Conservation (phyloP, 92 coral and sea anemone species). For the Paragorgia papillata region DNA sequence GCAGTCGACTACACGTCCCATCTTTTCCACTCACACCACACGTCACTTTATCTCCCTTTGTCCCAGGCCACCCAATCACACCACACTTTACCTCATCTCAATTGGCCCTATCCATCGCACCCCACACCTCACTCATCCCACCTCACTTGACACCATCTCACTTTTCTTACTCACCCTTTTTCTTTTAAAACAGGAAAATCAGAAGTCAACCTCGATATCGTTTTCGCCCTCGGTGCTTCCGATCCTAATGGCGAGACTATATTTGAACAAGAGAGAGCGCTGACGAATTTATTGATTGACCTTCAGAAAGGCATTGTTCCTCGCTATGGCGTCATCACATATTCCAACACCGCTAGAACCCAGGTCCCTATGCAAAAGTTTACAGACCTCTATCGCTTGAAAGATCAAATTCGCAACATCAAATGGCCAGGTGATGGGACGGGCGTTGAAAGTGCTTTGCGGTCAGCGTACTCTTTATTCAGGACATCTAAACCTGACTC, state of each 20-base stretch:
- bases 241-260: slow-evolving; percentile 12
- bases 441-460: slow-evolving; percentile 17
- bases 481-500: slow-evolving; percentile 14
- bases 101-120: too few relatives aligned
- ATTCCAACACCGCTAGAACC: slow-evolving; percentile 1
- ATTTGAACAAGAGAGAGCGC: slow-evolving; percentile 30
- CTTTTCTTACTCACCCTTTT: background rate
- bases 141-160: too few relatives aligned
- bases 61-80: too few relatives aligned
- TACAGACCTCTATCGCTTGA: slow-evolving; percentile 7
- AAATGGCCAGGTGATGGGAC: slow-evolving; percentile 36
- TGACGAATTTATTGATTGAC: slow-evolving; percentile 14
- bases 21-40: too few relatives aligned
- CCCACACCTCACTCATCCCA: too few relatives aligned
- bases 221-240: slow-evolving; percentile 54
- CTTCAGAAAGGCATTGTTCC: slow-evolving; percentile 9
- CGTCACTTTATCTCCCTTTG: too few relatives aligned
- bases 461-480: slow-evolving; percentile 21
- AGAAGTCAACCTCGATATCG: slow-evolving; percentile 41
- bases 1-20: too few relatives aligned
- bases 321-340: slow-evolving; percentile 35
- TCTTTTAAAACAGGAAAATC: slow-evolving; percentile 27
- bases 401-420: slow-evolving; percentile 28
- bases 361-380: slow-evolving; percentile 6
- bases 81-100: too few relatives aligned